Evolutionary conservation across 2,797 vertebrate species (phyloP).

Genomic region (Fistularia tabacaria): DNA sequence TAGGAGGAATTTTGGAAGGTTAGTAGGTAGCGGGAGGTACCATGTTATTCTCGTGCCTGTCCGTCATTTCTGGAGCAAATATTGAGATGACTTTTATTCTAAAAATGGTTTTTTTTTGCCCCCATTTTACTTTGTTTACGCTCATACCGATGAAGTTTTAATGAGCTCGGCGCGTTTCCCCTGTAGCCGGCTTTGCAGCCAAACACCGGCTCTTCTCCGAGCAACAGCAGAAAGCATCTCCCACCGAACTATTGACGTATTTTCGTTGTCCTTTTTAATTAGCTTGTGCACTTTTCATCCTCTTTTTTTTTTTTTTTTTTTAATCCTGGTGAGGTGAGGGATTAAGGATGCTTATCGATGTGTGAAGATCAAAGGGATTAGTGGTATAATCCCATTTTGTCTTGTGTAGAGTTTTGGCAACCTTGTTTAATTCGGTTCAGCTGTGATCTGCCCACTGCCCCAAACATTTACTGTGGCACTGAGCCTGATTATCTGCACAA

Average conservation of each 20-base stretch:
- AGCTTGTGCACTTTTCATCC: conserved; percentile 38
- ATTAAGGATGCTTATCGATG: conserved; percentile 63
- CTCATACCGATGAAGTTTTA: conserved; percentile 43
- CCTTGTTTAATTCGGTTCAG: conserved; percentile 54
- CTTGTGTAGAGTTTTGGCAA: conserved; percentile 54
- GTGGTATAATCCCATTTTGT: conserved; percentile 65
- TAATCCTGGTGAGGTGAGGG: conserved; percentile 60
- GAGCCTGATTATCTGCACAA: conserved; percentile 32
- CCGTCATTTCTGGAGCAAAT: too few relatives aligned
- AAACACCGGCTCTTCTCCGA: conserved; percentile 22
- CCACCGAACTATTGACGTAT: conserved; percentile 2
- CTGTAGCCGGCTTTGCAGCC: conserved; percentile 38
- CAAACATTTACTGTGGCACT: conserved; percentile 44
- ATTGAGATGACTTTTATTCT: too few relatives aligned
- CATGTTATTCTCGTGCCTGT: background rate
- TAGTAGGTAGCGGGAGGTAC: conserved; percentile 3
- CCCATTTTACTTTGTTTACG: conserved; percentile 38
- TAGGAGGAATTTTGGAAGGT: too few relatives aligned
- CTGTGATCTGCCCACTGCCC: conserved; percentile 45
- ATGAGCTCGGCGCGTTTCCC: conserved; percentile 37
- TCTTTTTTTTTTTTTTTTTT: conserved; percentile 34
- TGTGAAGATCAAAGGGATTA: conserved; percentile 69
- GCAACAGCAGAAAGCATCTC: conserved; percentile 9
- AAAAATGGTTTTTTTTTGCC: conserved; percentile 14
- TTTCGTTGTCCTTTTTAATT: conserved; percentile 52